Base-by-base conservation (phyloP, 2,113 vertebrate genomes). In the Pseudorasbora parva region DNA sequence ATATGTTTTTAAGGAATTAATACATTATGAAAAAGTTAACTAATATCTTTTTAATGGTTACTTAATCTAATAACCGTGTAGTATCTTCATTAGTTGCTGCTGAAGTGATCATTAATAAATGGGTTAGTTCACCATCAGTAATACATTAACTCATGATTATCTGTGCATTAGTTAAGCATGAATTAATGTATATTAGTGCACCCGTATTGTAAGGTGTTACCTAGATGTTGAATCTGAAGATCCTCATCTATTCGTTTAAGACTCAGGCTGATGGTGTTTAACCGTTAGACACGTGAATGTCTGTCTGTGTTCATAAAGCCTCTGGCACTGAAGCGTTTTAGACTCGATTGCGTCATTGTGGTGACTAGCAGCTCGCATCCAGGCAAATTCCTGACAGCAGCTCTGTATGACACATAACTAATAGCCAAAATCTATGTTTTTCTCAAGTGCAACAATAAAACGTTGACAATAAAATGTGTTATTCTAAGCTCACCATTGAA, bases 271-370 rank as follows among this genome's bases (percentile, higher is more conserved):
- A 37, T 37, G 37, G 37, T 37, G 37, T 37, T 37, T 37, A 37
- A 37, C 37, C 37, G 37, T 37, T 37, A 37, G 37, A 37, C 37
- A 37, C 37, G 37, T 37, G 51, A 23, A 37, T 23, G 74, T 59
- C 54, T 73, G 69, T 72, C 9, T 45, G 41, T 72, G 21, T 72
- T 15, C 33, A 41, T 59, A 5, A 77, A 30, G 17, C 9, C 25
- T 75, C 49, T 75, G 49, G 73, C 73, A 75, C 25, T 21, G 47
- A n/a, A 75, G 72, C 4, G 17, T 54, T 75, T 49, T 41, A 77
- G 51, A 62, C 76, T 60, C 56, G 5, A 45, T 60, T 27, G 56
- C 76, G 21, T 78, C 76, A 78, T 17, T 62, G 76, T 62, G 76
- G 21, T 43, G 75, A 14, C 75, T 60, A 17, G 57, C 76, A 25